Base-by-base conservation (phyloP, 1,140 invertebrate genomes). In the Scaptomyza hsui region DNA sequence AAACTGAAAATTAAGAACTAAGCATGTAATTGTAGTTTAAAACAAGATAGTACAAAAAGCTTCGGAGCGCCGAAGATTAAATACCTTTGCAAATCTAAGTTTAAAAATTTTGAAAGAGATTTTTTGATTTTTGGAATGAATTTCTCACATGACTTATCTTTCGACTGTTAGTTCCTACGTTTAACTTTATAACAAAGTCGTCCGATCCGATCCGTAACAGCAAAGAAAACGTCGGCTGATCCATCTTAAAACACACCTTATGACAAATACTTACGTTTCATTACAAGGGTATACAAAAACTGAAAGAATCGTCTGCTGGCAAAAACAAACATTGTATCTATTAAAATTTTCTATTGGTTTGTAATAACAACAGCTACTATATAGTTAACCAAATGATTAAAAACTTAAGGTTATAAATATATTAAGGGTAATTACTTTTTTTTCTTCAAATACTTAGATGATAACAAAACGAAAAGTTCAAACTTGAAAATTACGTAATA, bases 361-460 rank as follows among this genome's bases (percentile, higher is more conserved):
- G 12, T 65, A 37, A 35, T 16, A 44, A 29, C 6, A 51, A 44
- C 21, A 53, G 5, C 7, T 49, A 48, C 16, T 70, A 60, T 52
- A 59, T 79, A 79, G 76, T 37, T 79, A 71, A 79, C 35, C 65
- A 53, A 75, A 79, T 75, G 79, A 61, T 39, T 64, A 60, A 26
- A 29, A 37, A 48, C 41, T 3, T 55, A 79, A 35, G 64, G 60
- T 48, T 42, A 75, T 15, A 55, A 35, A 35, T n/a, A 63, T 44
- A 3, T 56, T 48, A 47, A 24, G 51, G 49, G 15, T 60, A 57
- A 48, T 51, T 45, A 24, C 19, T 62, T 47, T 52, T 70, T 65
- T 19, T 45, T 41, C 49, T 42, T 29, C 26, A 41, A 39, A 63
- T 56, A 73, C 44, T 56, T 69, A 73, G 65, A 51, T 13, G 26